Evolutionary conservation across 2,888 invertebrate genomes (phyloP).

Genomic region (Pantelozetes paolii): DNA sequence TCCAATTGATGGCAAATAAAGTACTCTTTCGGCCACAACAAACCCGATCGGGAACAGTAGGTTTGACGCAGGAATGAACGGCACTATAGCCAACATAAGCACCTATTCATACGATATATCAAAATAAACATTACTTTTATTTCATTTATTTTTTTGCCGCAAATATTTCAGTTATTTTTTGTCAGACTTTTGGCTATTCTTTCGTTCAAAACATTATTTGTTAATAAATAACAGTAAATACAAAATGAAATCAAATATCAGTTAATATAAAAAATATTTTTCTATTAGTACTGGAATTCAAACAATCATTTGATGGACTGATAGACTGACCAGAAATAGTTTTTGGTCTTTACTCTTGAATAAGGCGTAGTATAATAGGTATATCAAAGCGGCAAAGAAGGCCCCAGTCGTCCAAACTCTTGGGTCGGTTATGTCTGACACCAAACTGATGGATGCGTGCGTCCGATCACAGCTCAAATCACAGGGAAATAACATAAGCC

Average conservation of each 20-base stretch:
- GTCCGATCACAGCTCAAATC: conserved; percentile 57
- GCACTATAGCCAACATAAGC: conserved; percentile 52
- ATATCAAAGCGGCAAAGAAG: conserved; percentile 20
- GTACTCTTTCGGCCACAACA: conserved; percentile 55
- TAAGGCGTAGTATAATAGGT: conserved; percentile 32
- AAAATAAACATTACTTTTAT: neutral
- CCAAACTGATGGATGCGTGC: conserved; percentile 54
- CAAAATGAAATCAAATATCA: no score
- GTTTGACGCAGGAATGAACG: conserved; percentile 55
- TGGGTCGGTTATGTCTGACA: conserved; percentile 45
- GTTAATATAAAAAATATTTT: neutral
- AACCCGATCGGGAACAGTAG: conserved; percentile 56
- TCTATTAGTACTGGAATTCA: neutral
- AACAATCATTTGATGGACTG: neutral
- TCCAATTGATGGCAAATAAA: conserved; percentile 55
- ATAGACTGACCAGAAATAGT: conserved; percentile 17
- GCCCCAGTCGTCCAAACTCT: conserved; percentile 25
- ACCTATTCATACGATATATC: conserved; percentile 42
- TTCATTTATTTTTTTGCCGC: neutral
- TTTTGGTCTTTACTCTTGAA: conserved; percentile 23
- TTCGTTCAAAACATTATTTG: neutral
- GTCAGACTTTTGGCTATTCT: neutral
- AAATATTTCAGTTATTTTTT: conserved; percentile 27
- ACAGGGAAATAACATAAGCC: conserved; percentile 53
- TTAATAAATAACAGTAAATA: no score